Conservation (phyloP, 2,797 vertebrate species). For the Helostoma temminkii region DNA sequence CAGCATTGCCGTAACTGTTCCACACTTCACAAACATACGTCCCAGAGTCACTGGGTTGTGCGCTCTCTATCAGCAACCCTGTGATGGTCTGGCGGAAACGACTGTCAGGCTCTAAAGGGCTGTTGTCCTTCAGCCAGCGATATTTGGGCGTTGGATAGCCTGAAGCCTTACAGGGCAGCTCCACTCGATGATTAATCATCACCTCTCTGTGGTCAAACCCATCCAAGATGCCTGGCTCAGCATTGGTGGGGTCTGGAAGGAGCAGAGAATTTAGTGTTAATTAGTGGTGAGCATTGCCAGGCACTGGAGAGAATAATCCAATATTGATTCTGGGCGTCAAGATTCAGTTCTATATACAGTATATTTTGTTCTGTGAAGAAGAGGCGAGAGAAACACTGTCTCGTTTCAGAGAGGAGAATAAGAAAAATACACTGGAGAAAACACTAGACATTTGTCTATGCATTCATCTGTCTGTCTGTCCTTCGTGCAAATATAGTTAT, state of each 20-base stretch:
- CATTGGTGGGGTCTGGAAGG: constrained; percentile 92
- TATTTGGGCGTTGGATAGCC: constrained; percentile 96
- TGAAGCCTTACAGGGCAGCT: constrained; percentile 97
- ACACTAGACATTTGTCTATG: not conserved
- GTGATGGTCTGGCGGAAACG: constrained; percentile 93
- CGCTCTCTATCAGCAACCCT: constrained; percentile 93
- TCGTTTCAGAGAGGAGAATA: constrained; percentile 1
- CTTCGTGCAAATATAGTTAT: not conserved
- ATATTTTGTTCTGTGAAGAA: constrained; percentile 46
- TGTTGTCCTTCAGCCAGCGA: constrained; percentile 98
- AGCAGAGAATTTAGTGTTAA: constrained; percentile 64
- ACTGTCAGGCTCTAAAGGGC: constrained; percentile 94
- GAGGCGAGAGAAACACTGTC: constrained; percentile 22
- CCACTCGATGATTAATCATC: constrained; percentile 94
- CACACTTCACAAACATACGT: constrained; percentile 97
- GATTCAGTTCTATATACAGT: constrained; percentile 53
- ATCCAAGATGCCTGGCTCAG: constrained; percentile 95
- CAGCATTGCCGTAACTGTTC: constrained; percentile 97
- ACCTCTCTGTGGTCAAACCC: constrained; percentile 96
- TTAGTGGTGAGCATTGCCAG: constrained; percentile 63
- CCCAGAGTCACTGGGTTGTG: constrained; percentile 91
- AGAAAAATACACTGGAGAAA: not conserved
- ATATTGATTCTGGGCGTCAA: constrained; percentile 66
- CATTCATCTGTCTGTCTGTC: not conserved
- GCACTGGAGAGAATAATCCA: constrained; percentile 51